Conservation (phyloP, 92 coral and sea anemone genomes). For the Porites lobata region DNA sequence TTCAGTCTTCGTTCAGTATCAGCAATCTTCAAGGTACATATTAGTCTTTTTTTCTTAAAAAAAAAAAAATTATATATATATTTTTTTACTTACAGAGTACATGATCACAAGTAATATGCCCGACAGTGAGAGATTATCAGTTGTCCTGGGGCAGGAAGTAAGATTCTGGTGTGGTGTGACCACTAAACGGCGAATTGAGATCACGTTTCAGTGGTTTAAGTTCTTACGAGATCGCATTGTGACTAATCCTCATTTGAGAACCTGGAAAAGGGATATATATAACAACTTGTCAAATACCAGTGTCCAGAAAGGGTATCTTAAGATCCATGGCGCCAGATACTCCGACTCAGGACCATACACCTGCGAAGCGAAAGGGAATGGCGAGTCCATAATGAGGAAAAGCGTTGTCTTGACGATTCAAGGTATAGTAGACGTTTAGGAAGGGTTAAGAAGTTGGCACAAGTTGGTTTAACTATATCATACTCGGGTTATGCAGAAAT, state of each 20-base stretch:
- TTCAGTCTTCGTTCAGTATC: too few relatives aligned
- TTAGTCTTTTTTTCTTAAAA: too few relatives aligned
- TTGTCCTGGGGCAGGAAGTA: constrained; percentile 63
- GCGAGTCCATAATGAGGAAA: constrained; percentile 13
- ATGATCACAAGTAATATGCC: constrained; percentile 11
- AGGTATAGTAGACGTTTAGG: constrained; percentile 55
- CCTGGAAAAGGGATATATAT: constrained; percentile 42
- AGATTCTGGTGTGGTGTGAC: constrained; percentile 78
- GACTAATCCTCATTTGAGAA: constrained; percentile 43
- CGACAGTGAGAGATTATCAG: constrained; percentile 13
- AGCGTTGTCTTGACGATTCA: constrained; percentile 69
- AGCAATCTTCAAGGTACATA: too few relatives aligned
- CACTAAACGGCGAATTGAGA: constrained; percentile 59
- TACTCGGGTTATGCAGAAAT: neutral
- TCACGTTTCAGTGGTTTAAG: constrained; percentile 77
- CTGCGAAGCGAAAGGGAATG: constrained; percentile 47
- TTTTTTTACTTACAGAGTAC: constrained; percentile 2
- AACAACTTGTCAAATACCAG: constrained; percentile 12
- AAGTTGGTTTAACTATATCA: too few relatives aligned
- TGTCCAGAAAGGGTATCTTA: constrained; percentile 62
- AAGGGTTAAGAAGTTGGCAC: neutral
- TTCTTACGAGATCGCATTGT: constrained; percentile 38
- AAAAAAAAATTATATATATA: too few relatives aligned
- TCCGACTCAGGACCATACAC: constrained; percentile 76
- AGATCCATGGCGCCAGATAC: constrained; percentile 60